These are phyloP conservation scores for Parazoanthus darwini DNA, from an alignment of 92 coral and sea anemone species.

Conservation along the genomic window DNA sequence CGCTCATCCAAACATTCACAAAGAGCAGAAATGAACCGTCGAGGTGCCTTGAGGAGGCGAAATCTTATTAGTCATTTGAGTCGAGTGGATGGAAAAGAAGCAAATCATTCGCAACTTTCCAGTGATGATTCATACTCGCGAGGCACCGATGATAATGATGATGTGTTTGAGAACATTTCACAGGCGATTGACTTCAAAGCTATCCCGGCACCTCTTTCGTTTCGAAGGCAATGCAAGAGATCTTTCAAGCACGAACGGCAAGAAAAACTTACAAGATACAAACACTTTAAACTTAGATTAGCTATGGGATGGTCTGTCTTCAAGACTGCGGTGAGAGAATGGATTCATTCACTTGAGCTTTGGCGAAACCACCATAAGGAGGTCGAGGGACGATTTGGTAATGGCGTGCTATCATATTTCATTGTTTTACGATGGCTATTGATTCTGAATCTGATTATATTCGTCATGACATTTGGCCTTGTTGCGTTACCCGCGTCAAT, in stretches of 20 bases:
- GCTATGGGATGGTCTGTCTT: slow-evolving; percentile 62
- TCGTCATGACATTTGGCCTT: slow-evolving; percentile 83
- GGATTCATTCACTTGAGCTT: slow-evolving; percentile 72
- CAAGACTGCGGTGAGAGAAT: slow-evolving; percentile 52
- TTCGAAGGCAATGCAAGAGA: slow-evolving; percentile 58
- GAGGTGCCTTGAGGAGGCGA: slow-evolving; percentile 33
- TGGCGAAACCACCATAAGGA: slow-evolving; percentile 96
- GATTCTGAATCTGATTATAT: slow-evolving; percentile 79
- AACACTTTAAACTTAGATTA: slow-evolving; percentile 47
- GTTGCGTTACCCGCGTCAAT: slow-evolving; percentile 74
- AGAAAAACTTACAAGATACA: slow-evolving; percentile 60
- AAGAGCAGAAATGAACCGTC: slow-evolving; percentile 9
- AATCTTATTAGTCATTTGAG: slow-evolving; percentile 9
- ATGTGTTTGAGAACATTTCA: slow-evolving; percentile 39
- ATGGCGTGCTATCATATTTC: slow-evolving; percentile 97
- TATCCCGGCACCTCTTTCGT: slow-evolving; percentile 80
- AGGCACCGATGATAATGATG: slow-evolving; percentile 38
- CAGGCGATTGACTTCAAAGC: slow-evolving; percentile 78
- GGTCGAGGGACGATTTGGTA: slow-evolving; percentile 95
- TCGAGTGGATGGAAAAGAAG: not conserved
- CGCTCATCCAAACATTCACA: slow-evolving; percentile 5
- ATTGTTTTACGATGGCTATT: slow-evolving; percentile 92
- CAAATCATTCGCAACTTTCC: slow-evolving; percentile 11
- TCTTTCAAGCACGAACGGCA: slow-evolving; percentile 55
- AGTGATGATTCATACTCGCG: slow-evolving; percentile 25